Percentiles rank a stretch among this genome's conserved stretches.
Conservation (phyloP, 2,888 invertebrate genomes). For the Tinea trinotella region DNA sequence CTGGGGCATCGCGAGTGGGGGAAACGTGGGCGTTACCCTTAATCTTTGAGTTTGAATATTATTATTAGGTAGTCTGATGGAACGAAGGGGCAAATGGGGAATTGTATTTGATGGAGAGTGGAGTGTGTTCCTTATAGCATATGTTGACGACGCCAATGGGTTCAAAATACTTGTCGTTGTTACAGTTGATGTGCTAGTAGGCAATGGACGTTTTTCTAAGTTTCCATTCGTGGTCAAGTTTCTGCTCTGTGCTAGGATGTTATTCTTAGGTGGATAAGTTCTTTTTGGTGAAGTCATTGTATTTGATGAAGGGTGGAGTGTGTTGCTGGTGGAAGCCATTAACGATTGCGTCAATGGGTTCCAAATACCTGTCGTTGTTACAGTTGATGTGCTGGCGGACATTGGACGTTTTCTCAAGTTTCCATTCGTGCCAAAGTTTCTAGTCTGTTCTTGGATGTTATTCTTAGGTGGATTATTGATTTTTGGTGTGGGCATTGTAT, state of each 20-base stretch:
- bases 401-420: constrained; percentile 60
- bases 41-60: constrained; percentile 53
- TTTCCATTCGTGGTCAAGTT: constrained; percentile 56
- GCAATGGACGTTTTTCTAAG: constrained; percentile 57
- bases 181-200: constrained; percentile 56
- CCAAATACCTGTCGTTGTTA: constrained; percentile 58
- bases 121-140: constrained; percentile 43
- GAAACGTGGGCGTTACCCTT: constrained; percentile 57
- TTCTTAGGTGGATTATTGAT: no score
- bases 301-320: no score
- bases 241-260: no score
- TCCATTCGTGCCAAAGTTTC: constrained; percentile 52
- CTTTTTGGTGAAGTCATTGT: no score
- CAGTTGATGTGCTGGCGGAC: constrained; percentile 56
- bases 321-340: constrained; percentile 43
- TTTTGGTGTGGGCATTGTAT: no score
- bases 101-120: constrained; percentile 57
- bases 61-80: constrained; percentile 50
- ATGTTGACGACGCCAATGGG: constrained; percentile 48
- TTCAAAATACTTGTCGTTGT: constrained; percentile 61
- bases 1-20: constrained; percentile 55
- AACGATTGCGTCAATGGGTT: constrained; percentile 51
- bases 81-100: constrained; percentile 40
- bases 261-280: no score
- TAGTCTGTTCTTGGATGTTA: no score